Conservation (phyloP, 2,113 vertebrate species). For the Rhabdornis inornatus region DNA sequence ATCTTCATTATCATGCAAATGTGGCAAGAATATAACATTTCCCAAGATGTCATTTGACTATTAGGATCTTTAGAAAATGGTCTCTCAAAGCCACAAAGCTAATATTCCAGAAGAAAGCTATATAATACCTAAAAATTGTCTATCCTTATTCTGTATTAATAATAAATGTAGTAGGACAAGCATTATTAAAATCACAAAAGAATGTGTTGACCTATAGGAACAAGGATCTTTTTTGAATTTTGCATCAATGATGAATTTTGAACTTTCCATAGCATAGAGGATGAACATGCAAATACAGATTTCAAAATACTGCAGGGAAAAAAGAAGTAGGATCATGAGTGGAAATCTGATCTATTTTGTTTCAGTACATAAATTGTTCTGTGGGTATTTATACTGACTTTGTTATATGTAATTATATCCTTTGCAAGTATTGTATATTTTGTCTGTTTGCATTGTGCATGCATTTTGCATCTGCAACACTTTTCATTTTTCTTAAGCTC, state of each 20-base stretch:
- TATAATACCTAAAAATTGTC: constrained; percentile 61
- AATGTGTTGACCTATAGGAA: constrained; percentile 55
- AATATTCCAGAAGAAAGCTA: constrained; percentile 59
- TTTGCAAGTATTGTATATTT: not conserved
- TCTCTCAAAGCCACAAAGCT: constrained; percentile 66
- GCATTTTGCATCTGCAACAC: not conserved
- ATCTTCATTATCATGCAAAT: constrained; percentile 68
- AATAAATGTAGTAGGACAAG: constrained; percentile 55
- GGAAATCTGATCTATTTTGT: not conserved
- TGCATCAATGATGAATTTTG: constrained; percentile 14
- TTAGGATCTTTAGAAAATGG: constrained; percentile 69
- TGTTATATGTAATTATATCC: not conserved
- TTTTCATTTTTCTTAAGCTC: constrained; percentile 26
- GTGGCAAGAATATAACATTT: constrained; percentile 51
- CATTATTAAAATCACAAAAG: constrained; percentile 50
- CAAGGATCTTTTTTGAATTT: constrained; percentile 35
- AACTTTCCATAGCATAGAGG: not conserved
- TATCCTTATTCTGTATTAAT: constrained; percentile 56
- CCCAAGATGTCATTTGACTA: constrained; percentile 66
- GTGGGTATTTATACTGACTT: not conserved
- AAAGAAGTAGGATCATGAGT: not conserved
- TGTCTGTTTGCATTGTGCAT: not conserved
- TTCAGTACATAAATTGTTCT: not conserved
- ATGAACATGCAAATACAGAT: constrained; percentile 19
- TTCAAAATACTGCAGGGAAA: constrained; percentile 28